phyloP scores from a whole-genome alignment of 30 jellyfish, hydroid and myxozoan genomes.

The Turritopsis rubra region DNA sequence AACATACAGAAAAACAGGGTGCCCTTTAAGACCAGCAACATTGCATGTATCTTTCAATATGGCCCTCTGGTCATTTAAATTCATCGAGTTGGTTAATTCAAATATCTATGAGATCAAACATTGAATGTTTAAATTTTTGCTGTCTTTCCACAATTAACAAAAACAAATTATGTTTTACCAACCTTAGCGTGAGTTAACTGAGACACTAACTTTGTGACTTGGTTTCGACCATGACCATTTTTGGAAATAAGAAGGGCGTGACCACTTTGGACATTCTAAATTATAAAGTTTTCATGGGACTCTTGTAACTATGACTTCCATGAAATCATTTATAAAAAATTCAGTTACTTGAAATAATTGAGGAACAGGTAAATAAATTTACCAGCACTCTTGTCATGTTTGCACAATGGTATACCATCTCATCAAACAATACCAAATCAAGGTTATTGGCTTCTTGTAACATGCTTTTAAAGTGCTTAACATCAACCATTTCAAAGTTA shows the following conservation, averaged over 20 bases:
- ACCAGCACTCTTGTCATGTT: slow-evolving; percentile 48
- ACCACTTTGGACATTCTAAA: slow-evolving; percentile 62
- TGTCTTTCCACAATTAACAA: neutral
- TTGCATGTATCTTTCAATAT: slow-evolving; percentile 53
- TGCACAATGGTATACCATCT: slow-evolving; percentile 47
- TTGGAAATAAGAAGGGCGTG: slow-evolving; percentile 51
- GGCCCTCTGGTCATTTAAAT: neutral
- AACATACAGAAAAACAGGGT: slow-evolving; percentile 39
- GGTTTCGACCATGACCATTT: slow-evolving; percentile 60
- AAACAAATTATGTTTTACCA: neutral
- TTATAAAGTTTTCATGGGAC: too few species aligned
- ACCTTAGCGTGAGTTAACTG: neutral
- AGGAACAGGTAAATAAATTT: too few species aligned
- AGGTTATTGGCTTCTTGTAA: slow-evolving; percentile 18
- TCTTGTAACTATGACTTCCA: too few species aligned
- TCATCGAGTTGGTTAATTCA: neutral
- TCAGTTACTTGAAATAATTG: too few species aligned
- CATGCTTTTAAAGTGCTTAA: neutral
- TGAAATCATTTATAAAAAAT: neutral
- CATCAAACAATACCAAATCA: slow-evolving; percentile 45
- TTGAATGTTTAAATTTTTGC: neutral
- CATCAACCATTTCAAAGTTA: neutral
- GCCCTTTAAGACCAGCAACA: slow-evolving; percentile 64
- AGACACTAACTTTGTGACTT: slow-evolving; percentile 43
- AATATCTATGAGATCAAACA: neutral